Percentiles rank a stretch among this genome's conserved stretches.
phyloP scores from a whole-genome alignment of 1,140 invertebrate genomes.

The Lerema accius region DNA sequence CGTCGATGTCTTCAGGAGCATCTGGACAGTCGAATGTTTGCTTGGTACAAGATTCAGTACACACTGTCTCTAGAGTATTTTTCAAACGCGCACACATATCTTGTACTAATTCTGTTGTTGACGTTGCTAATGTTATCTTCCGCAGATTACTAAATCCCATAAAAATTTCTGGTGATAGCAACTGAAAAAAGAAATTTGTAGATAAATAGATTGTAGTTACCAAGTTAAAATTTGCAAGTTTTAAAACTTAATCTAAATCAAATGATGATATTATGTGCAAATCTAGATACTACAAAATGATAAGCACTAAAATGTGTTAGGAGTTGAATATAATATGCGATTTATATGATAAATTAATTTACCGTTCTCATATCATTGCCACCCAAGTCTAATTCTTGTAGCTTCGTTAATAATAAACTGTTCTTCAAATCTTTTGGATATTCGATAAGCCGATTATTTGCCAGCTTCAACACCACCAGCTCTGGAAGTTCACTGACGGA shows the following conservation, averaged over 20 bases:
- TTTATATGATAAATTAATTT: slow-evolving; percentile 33
- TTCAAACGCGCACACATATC: slow-evolving; percentile 58
- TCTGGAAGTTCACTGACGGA: slow-evolving; percentile 75
- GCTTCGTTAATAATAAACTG: slow-evolving; percentile 62
- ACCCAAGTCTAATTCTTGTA: slow-evolving; percentile 72
- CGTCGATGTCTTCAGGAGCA: slow-evolving; percentile 44
- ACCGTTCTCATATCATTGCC: slow-evolving; percentile 76
- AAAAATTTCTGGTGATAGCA: slow-evolving; percentile 53
- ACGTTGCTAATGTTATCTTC: slow-evolving; percentile 56
- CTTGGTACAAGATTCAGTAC: slow-evolving; percentile 53
- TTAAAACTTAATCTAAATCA: neutral
- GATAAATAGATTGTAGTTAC: neutral
- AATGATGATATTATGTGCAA: no score
- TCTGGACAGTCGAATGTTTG: slow-evolving; percentile 58
- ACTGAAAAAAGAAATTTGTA: slow-evolving; percentile 56
- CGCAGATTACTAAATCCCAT: slow-evolving; percentile 57
- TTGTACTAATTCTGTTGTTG: slow-evolving; percentile 47
- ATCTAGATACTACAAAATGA: no score
- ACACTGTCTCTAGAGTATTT: slow-evolving; percentile 57
- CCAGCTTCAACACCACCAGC: slow-evolving; percentile 69
- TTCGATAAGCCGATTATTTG: slow-evolving; percentile 71
- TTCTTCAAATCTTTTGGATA: slow-evolving; percentile 74
- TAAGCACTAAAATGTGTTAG: no score
- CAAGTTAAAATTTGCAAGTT: neutral
- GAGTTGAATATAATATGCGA: no score